Conservation (phyloP, 2,113 vertebrate genomes). For the Pseudorectes ferrugineus region DNA sequence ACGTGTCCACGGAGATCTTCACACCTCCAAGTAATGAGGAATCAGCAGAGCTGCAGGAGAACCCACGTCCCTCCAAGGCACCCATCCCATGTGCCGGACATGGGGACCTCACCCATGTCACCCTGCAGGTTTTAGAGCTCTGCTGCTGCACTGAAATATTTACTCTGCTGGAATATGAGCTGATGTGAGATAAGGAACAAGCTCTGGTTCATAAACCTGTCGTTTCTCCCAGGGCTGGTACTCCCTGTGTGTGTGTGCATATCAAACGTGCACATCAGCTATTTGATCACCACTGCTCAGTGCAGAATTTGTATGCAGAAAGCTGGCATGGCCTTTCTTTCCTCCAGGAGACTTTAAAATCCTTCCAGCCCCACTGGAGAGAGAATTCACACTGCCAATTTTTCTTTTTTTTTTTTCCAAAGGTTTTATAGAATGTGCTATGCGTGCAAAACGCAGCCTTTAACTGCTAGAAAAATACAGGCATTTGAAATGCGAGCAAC, state of each 20-base stretch:
- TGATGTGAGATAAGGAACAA: neutral
- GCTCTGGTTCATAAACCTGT: neutral
- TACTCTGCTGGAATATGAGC: neutral
- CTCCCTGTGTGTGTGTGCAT: neutral
- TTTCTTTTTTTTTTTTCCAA: neutral
- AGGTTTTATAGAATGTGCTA: conserved; percentile 65
- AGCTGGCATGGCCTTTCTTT: conserved; percentile 17
- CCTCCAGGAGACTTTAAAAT: conserved; percentile 31
- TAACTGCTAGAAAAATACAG: conserved; percentile 63
- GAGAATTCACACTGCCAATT: conserved; percentile 43
- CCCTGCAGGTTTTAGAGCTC: neutral
- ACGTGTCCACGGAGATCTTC: neutral
- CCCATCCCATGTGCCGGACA: accelerated
- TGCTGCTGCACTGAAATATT: neutral
- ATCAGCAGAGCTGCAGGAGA: neutral
- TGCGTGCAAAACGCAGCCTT: conserved; percentile 54
- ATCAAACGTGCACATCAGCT: neutral
- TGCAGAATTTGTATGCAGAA: neutral
- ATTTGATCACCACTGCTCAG: neutral
- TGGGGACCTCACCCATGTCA: neutral
- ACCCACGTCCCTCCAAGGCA: accelerated
- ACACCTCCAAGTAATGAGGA: accelerated
- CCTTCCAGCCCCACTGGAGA: conserved; percentile 64
- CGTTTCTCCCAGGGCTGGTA: neutral
- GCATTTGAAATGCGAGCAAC: conserved; percentile 46